A percentile compares a stretch with the other conserved stretches of the same genome.
Conservation (phyloP, 2,797 vertebrate genomes). For the Miichthys miiuy region DNA sequence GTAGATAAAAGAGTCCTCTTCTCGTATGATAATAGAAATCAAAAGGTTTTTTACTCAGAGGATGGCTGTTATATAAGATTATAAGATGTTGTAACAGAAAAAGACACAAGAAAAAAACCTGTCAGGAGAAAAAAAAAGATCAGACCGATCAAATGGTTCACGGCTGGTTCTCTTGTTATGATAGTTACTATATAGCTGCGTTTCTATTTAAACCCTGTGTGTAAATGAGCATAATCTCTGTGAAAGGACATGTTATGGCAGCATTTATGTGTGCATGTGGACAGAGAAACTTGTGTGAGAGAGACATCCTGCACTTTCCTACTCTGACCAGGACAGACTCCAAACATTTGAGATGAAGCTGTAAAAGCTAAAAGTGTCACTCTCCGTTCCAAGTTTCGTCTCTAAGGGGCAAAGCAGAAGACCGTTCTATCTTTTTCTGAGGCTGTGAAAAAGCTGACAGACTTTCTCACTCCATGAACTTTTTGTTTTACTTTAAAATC, state of each 20-base stretch:
- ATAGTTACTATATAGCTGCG: slow-evolving; percentile 2
- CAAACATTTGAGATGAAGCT: slow-evolving; percentile 33
- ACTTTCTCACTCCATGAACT: too few species aligned
- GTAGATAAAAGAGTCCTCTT: slow-evolving; percentile 7
- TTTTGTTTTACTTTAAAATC: too few species aligned
- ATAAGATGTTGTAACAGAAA: slow-evolving; percentile 8
- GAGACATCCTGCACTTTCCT: background rate
- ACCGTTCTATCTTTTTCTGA: background rate
- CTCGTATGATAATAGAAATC: slow-evolving; percentile 10
- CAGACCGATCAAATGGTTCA: slow-evolving; percentile 1
- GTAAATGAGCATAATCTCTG: background rate
- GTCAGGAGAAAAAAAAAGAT: slow-evolving; percentile 12
- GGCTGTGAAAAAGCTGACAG: background rate
- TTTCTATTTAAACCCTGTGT: background rate
- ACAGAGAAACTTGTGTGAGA: background rate
- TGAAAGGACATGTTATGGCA: background rate
- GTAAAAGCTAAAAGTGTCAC: slow-evolving; percentile 13
- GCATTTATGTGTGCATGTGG: background rate
- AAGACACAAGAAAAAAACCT: background rate
- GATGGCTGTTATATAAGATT: slow-evolving; percentile 9
- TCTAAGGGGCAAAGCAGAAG: background rate
- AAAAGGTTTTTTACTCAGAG: background rate
- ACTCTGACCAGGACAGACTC: slow-evolving; percentile 15
- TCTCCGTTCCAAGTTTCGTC: slow-evolving; percentile 6
- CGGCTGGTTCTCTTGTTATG: slow-evolving; percentile 18